These are phyloP conservation scores for Microvelia longipes DNA, from an alignment of 1,140 invertebrate genomes.

Conservation along the genomic window DNA sequence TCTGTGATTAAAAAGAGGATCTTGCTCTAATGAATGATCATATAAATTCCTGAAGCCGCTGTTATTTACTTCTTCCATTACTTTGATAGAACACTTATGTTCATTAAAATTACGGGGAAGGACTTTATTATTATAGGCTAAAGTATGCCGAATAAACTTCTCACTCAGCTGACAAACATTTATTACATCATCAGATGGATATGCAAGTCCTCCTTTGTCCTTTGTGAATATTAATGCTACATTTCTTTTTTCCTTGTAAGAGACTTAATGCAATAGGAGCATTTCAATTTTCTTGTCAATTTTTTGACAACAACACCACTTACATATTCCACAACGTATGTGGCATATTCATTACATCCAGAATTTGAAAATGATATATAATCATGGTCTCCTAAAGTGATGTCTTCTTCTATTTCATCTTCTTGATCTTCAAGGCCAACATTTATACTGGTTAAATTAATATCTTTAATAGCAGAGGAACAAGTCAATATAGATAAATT, in stretches of 20 bases:
- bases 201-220: background rate
- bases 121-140: background rate
- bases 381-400: background rate
- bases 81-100: background rate
- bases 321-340: background rate
- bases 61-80: background rate
- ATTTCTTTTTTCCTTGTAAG: background rate
- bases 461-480: background rate
- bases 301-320: background rate
- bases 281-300: background rate
- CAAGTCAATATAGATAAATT: background rate
- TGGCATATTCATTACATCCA: background rate
- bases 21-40: background rate
- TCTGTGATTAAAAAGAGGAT: background rate
- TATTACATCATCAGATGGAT: background rate
- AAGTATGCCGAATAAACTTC: background rate
- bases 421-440: background rate
- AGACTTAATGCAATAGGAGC: background rate
- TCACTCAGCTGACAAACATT: background rate
- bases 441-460: background rate
- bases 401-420: background rate
- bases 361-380: background rate
- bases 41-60: background rate
- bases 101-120: background rate
- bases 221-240: background rate